A percentile compares a stretch with the other conserved stretches of the same genome.
phyloP scores from a whole-genome alignment of 2,888 invertebrate genomes.

The Ramazzottius varieornatus region DNA sequence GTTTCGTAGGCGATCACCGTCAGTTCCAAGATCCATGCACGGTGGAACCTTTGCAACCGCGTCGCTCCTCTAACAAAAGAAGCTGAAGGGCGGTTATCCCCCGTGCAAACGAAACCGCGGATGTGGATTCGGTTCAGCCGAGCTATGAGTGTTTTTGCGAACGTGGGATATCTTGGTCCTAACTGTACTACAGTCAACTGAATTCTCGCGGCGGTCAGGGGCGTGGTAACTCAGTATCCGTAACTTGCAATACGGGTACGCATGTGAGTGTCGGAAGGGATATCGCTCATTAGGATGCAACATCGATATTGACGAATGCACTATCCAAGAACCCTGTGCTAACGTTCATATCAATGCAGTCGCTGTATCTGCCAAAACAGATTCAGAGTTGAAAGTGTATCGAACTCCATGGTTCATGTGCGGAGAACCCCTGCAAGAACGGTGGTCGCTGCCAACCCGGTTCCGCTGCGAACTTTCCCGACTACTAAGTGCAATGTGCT shows the following conservation, averaged over 20 bases:
- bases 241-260: neutral
- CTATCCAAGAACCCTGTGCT: neutral
- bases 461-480: neutral
- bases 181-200: too few species aligned
- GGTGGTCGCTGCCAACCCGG: neutral
- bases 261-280: neutral
- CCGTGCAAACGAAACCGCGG: too few species aligned
- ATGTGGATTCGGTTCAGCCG: too few species aligned
- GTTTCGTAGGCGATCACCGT: too few species aligned
- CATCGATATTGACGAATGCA: neutral
- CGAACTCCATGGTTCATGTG: neutral
- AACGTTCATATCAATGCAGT: neutral
- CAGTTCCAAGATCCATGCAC: too few species aligned
- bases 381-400: neutral
- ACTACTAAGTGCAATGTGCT: neutral
- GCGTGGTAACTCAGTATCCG: too few species aligned
- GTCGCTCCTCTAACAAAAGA: too few species aligned
- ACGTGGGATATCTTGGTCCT: too few species aligned
- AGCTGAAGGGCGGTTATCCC: too few species aligned
- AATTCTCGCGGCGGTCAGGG: neutral
- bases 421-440: neutral
- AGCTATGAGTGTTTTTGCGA: slow-evolving; percentile 72
- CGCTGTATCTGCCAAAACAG: neutral
- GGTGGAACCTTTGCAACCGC: too few species aligned
- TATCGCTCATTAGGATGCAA: neutral